These are phyloP conservation scores for Psophia crepitans DNA, from an alignment of 2,113 vertebrate species.

Conservation along the genomic window DNA sequence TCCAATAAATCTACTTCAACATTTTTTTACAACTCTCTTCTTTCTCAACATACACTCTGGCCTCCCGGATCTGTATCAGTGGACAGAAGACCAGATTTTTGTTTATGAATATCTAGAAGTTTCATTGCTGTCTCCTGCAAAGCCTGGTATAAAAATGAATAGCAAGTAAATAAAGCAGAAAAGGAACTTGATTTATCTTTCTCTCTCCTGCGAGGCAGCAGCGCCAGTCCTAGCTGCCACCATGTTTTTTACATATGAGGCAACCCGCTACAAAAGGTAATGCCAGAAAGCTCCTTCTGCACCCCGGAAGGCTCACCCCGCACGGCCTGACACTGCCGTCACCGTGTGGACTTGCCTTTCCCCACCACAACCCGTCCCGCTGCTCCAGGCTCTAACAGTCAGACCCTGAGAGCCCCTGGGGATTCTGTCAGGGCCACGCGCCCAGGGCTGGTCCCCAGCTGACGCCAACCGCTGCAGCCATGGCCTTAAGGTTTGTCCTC, in stretches of 20 bases:
- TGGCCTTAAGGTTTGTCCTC: neutral
- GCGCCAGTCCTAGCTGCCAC: neutral
- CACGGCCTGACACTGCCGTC: neutral
- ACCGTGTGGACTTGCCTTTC: rapidly evolving
- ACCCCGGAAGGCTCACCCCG: neutral
- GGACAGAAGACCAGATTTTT: conserved; percentile 28
- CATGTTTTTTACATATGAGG: neutral
- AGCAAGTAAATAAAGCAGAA: conserved; percentile 56
- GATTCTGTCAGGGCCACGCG: neutral
- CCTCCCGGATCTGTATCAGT: conserved; percentile 46
- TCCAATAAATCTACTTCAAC: conserved; percentile 60
- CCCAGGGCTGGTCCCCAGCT: neutral
- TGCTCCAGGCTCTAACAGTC: neutral
- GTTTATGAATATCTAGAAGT: conserved; percentile 57
- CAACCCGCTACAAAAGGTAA: neutral
- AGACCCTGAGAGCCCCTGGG: rapidly evolving
- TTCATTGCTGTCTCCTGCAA: conserved; percentile 29
- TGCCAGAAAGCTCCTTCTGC: neutral
- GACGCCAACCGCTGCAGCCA: neutral
- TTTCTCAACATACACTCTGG: conserved; percentile 2
- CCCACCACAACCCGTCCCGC: neutral
- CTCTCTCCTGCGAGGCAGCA: neutral
- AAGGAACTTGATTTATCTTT: conserved; percentile 35
- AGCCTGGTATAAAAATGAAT: conserved; percentile 21
- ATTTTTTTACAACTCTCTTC: conserved; percentile 20